Evolutionary conservation across 92 coral and sea anemone species (phyloP).

Genomic region (Hydrozoanthus gracilis): DNA sequence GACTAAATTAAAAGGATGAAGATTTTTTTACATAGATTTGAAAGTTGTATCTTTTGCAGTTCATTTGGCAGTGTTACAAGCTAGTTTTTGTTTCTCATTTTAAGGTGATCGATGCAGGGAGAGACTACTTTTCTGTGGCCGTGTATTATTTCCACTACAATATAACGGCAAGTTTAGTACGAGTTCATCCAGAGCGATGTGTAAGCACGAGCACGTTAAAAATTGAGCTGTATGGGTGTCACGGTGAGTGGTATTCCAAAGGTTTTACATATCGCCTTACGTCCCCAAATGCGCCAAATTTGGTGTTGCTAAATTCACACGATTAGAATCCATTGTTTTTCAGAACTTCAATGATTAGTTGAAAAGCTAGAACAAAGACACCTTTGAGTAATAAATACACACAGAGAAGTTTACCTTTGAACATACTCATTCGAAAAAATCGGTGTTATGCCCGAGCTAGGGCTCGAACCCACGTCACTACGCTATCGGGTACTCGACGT

Average conservation of each 20-base stretch:
- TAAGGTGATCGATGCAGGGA: conserved; percentile 27
- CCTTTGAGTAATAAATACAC: no score
- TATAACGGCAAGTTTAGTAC: conserved; percentile 30
- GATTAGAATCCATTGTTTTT: no score
- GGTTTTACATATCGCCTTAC: not conserved
- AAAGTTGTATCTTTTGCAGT: not conserved
- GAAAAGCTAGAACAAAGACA: no score
- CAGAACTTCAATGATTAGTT: no score
- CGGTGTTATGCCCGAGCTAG: no score
- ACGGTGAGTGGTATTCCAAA: conserved; percentile 12
- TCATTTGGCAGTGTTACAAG: no score
- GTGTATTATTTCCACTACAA: conserved; percentile 23
- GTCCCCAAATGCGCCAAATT: no score
- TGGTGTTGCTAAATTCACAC: no score
- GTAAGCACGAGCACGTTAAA: not conserved
- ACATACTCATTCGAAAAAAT: no score
- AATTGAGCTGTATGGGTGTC: conserved; percentile 34
- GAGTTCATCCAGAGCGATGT: not conserved
- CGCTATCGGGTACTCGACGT: no score
- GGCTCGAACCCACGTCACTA: no score
- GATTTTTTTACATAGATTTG: not conserved
- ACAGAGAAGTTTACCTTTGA: no score
- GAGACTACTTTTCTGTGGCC: not conserved
- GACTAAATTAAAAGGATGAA: not conserved
- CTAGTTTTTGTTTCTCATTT: not conserved